A percentile compares a stretch with the other conserved stretches of the same genome.
Evolutionary conservation across 2,888 invertebrate species (phyloP).

Genomic region (Lasioglossum pauxillum): DNA sequence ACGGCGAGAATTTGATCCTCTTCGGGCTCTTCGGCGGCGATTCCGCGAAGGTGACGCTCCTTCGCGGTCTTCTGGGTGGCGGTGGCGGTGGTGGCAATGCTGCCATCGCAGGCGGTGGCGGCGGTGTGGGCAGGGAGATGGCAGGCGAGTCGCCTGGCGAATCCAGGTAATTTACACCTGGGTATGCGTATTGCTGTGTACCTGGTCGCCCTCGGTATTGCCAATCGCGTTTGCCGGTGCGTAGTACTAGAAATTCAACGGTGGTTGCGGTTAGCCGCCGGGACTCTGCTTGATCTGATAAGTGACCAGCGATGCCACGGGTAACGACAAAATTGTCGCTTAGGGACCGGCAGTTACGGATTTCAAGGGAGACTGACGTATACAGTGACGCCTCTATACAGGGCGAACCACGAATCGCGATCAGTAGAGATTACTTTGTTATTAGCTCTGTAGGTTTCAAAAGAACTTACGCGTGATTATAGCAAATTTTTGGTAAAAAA

Average conservation of each 20-base stretch:
- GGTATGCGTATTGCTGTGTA: constrained; percentile 94
- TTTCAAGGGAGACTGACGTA: not conserved
- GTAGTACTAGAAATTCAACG: constrained; percentile 90
- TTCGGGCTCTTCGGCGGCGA: constrained; percentile 80
- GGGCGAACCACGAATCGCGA: no score
- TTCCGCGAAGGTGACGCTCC: constrained; percentile 83
- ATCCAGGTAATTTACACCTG: constrained; percentile 89
- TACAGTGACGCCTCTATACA: not conserved
- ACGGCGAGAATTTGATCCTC: constrained; percentile 66
- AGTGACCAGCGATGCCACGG: constrained; percentile 4
- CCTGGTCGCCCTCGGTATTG: constrained; percentile 89
- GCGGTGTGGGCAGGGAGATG: constrained; percentile 80
- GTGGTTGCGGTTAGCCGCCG: constrained; percentile 19
- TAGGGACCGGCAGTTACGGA: constrained; percentile 1
- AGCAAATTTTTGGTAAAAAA: no score
- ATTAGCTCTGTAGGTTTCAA: no score
- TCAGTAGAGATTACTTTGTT: no score
- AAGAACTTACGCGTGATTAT: no score
- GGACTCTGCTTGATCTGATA: not conserved
- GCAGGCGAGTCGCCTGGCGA: constrained; percentile 77
- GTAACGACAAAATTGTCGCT: constrained; percentile 3
- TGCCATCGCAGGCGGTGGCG: constrained; percentile 76
- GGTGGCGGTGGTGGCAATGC: constrained; percentile 76
- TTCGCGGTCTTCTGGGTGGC: constrained; percentile 78
- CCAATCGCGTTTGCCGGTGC: constrained; percentile 92